Percentiles rank a stretch among this genome's conserved stretches.
These are phyloP conservation scores for Jordanella pulchra DNA, from an alignment of 2,797 vertebrate species.

Conservation along the genomic window DNA sequence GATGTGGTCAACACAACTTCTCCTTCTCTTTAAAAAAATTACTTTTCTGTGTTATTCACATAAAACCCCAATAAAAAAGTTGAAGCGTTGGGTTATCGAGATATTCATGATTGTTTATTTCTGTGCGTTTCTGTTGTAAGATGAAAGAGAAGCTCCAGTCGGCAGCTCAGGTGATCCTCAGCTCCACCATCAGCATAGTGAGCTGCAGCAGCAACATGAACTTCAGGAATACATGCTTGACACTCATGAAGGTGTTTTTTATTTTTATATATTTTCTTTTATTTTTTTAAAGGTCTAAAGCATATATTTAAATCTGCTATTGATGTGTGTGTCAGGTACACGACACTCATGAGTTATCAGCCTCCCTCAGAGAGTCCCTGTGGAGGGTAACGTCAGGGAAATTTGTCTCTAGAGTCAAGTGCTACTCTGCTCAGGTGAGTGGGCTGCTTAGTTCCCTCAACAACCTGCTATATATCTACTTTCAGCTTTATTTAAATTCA, in stretches of 20 bases:
- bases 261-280: neutral
- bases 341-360: constrained; percentile 67
- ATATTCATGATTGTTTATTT: neutral
- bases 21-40: neutral
- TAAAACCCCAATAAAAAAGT: neutral
- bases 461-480: neutral
- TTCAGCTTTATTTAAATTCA: neutral
- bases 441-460: constrained; percentile 8
- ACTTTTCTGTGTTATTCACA: neutral
- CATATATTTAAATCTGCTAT: neutral
- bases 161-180: constrained; percentile 70
- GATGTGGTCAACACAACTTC: no score
- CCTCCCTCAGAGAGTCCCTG: constrained; percentile 66
- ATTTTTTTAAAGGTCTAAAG: neutral
- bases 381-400: constrained; percentile 51
- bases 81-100: neutral
- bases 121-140: constrained; percentile 49
- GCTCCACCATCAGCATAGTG: constrained; percentile 72
- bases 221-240: constrained; percentile 78
- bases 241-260: constrained; percentile 73
- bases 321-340: constrained; percentile 64
- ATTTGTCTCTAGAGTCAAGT: constrained; percentile 39
- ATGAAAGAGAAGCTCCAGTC: constrained; percentile 64
- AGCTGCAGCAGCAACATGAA: constrained; percentile 74
- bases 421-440: constrained; percentile 60